Evolutionary conservation across 2,888 invertebrate genomes (phyloP), one percentile per base, ranked within the genome.

Genomic region (Caenorhabditis sulstoni): DNA sequence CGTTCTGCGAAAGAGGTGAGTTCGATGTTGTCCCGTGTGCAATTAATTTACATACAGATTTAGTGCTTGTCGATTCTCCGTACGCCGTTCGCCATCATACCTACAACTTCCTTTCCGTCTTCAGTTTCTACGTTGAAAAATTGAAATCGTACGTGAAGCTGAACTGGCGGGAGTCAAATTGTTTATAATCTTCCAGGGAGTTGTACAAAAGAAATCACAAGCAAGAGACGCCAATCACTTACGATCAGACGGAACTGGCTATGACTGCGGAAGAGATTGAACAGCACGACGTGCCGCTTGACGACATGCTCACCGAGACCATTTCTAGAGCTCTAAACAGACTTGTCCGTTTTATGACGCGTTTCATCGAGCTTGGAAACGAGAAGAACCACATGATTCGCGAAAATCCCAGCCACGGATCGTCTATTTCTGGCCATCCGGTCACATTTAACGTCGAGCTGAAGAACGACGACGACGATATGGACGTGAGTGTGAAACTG

Each of bases 301-400:
- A 65, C 1, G 65, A 39, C 7, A 62, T 68, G 44, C 59, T 75
- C n/a, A 75, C 68, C 1, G 79, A 79, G 16, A 61, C 74, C 0
- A 65, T 79, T 8, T 12, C 61, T 0, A 23, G 79, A 12, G 70
- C 74, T 23, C 45, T 79, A 4, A 66, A 79, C 55, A 47, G 79
- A 37, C 58, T 79, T 3, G 39, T 79, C 37, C 68, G 74, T 3
- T 70, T 79, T 49, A 66, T 79, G 68, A 70, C 70, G 8, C 62
- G 74, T 8, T 75, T 79, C 29, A 55, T 79, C 7, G 68, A 74
- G 22, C 55, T 64, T 5, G 79, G 79, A 65, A 79, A 79, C 39
- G 79, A 79, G 29, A 79, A 79, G 41, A 79, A 79, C 29, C 73
- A 79, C 53, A 74, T 79, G 74, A 62, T 79, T 37, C 64, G 79